Percentiles rank a stretch among this genome's conserved stretches.
These are phyloP conservation scores for Diadophis punctatus DNA, from an alignment of 2,113 vertebrate genomes.

Conservation along the genomic window DNA sequence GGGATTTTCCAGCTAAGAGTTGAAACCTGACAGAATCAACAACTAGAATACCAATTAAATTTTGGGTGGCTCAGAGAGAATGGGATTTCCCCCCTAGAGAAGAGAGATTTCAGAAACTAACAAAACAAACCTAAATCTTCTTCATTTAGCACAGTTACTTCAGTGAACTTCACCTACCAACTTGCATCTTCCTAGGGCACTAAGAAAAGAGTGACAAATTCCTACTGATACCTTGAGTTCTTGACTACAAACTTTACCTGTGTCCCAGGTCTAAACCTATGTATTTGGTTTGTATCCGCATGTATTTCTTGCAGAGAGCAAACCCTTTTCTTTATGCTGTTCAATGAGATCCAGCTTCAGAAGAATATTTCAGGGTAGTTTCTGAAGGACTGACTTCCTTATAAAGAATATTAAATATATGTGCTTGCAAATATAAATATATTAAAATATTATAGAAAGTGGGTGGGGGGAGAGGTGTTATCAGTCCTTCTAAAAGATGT, in stretches of 20 bases:
- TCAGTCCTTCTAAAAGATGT: neutral
- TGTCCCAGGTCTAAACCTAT: neutral
- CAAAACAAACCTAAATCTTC: neutral
- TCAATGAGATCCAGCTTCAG: neutral
- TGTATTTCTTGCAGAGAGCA: neutral
- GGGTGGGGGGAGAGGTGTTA: neutral
- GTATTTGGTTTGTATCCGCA: neutral
- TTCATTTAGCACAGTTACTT: neutral
- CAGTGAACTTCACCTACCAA: neutral
- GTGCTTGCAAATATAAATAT: neutral
- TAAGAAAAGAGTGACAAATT: neutral
- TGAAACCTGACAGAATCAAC: slow-evolving; percentile 41
- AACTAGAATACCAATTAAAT: slow-evolving; percentile 13
- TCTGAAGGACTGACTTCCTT: neutral
- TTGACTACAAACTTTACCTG: neutral
- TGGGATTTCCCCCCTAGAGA: neutral
- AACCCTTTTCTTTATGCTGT: too few relatives aligned
- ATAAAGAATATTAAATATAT: neutral
- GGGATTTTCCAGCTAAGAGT: slow-evolving; percentile 60
- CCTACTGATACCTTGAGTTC: neutral
- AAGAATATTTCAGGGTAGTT: neutral
- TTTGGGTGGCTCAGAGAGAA: neutral
- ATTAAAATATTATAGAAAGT: neutral
- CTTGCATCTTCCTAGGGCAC: neutral
- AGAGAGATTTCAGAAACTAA: neutral